phyloP scores from a whole-genome alignment of 2,113 vertebrate species.

The Pyrgilauda ruficollis region DNA sequence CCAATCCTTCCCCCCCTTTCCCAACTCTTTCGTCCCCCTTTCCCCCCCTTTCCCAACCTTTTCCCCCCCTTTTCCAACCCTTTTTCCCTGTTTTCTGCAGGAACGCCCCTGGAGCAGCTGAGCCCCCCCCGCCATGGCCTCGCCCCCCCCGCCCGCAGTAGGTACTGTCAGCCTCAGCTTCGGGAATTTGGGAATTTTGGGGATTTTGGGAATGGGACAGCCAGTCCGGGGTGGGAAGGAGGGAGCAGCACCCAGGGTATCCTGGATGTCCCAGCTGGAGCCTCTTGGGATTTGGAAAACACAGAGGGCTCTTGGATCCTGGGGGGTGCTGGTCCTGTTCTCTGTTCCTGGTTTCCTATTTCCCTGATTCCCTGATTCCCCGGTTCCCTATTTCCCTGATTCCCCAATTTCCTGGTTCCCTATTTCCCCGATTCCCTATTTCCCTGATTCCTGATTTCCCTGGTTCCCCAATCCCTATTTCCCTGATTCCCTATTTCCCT shows the following conservation, averaged over 20 bases:
- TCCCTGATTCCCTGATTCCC: not conserved
- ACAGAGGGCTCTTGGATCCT: no score
- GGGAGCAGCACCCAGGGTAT: not conserved
- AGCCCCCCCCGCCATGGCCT: not conserved
- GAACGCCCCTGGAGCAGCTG: not conserved
- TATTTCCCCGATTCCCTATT: no score
- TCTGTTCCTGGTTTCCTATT: not conserved
- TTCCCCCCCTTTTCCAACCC: no score
- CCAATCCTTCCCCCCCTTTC: no score
- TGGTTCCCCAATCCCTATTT: no score
- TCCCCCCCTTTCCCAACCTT: not conserved
- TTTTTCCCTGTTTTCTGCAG: not conserved
- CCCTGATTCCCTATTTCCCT: no score
- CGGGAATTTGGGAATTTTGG: not conserved
- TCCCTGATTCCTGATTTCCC: not conserved
- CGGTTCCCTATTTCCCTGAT: no score
- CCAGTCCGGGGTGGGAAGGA: not conserved
- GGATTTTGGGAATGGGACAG: not conserved
- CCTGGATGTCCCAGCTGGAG: no score
- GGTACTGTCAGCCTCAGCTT: not conserved
- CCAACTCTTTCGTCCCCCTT: not conserved
- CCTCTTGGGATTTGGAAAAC: not conserved
- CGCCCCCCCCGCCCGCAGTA: not conserved
- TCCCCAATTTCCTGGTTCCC: not conserved
- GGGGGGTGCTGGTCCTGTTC: not conserved